Evolutionary conservation across 1,140 invertebrate species (phyloP), one percentile per base, ranked within the genome.

Genomic region (Sitodiplosis mosellana): DNA sequence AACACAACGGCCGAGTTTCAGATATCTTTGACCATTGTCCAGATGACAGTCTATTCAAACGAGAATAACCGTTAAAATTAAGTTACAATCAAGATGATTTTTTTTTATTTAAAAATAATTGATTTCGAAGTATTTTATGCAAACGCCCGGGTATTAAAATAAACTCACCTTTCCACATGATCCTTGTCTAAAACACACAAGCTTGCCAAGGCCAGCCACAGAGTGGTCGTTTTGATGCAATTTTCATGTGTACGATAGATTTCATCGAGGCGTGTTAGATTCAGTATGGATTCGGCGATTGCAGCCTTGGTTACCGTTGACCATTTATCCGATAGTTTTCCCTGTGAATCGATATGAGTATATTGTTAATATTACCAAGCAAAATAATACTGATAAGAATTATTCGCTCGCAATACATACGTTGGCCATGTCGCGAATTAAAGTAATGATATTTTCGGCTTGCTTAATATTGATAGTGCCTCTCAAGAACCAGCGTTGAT

Each of bases 181-280:
- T 93, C 87, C 33, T 83, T 79, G 56, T 94, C 85, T 21, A 94
- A 69, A 2, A 96, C 87, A 67, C 91, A 93, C 0, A 98, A 72
- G 1, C 93, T 87, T 27, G 92, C 87, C 22, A 98, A 66, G 0
- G 91, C 83, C 43, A 96, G 61, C 94, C 94, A 99, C 8, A 95
- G 66, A 15, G 83, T 82, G 2, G 89, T 82, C 43, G 80, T 81
- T 53, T 76, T 74, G 33, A 93, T 71, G 64, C 89, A 94, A 48
- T 79, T 72, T 33, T 73, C 66, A 0, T 87, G 83, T 18, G 70
- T 68, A 49, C 89, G 73, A 46, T 80, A 75, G 36, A 70, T 68
- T 54, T 91, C 87, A 49, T 77, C 74, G 18, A 95, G 61, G 54
- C 81, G 78, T 0, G 89, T 91, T 12, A 97, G 66, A 60, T 84